A percentile compares a stretch with the other conserved stretches of the same genome.
Evolutionary conservation across 2,888 invertebrate species (phyloP).

Genomic region (Oligia strigilis): DNA sequence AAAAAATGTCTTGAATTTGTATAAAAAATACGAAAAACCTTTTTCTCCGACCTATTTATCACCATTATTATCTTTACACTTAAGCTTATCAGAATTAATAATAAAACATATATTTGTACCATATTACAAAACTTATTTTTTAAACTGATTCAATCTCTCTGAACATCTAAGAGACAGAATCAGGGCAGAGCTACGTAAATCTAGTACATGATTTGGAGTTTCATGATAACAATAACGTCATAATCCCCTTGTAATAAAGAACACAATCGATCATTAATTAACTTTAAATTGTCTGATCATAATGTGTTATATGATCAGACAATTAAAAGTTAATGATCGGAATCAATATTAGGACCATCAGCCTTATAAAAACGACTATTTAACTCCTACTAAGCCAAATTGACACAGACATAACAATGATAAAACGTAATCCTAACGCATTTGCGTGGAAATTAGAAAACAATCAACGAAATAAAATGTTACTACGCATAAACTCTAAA

Average conservation of each 20-base stretch:
- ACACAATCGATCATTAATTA: slow-evolving; percentile 2
- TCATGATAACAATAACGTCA: background rate
- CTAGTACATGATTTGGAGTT: background rate
- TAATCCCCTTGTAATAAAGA: slow-evolving; percentile 8
- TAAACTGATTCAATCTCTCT: background rate
- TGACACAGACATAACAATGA: slow-evolving; percentile 23
- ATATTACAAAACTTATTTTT: background rate
- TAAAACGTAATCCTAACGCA: slow-evolving; percentile 23
- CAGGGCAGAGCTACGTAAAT: background rate
- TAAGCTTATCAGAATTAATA: background rate
- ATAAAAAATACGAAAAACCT: too few relatives aligned
- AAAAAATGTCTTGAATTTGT: too few relatives aligned
- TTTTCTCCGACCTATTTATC: too few relatives aligned
- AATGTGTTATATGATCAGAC: slow-evolving; percentile 12
- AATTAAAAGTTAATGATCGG: slow-evolving; percentile 40
- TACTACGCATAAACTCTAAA: background rate
- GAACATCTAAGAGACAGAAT: background rate
- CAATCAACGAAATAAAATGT: slow-evolving; percentile 9
- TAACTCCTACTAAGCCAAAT: slow-evolving; percentile 23
- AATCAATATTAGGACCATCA: slow-evolving; percentile 34
- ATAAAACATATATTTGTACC: background rate
- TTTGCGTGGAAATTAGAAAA: slow-evolving; percentile 30
- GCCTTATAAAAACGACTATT: slow-evolving; percentile 20
- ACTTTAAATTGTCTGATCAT: too few relatives aligned
- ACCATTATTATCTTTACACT: slow-evolving; percentile 1